Evolutionary conservation across 2,888 invertebrate species (phyloP), one percentile per base, ranked within the genome.

Genomic region (Dicyrtoma fusca): DNA sequence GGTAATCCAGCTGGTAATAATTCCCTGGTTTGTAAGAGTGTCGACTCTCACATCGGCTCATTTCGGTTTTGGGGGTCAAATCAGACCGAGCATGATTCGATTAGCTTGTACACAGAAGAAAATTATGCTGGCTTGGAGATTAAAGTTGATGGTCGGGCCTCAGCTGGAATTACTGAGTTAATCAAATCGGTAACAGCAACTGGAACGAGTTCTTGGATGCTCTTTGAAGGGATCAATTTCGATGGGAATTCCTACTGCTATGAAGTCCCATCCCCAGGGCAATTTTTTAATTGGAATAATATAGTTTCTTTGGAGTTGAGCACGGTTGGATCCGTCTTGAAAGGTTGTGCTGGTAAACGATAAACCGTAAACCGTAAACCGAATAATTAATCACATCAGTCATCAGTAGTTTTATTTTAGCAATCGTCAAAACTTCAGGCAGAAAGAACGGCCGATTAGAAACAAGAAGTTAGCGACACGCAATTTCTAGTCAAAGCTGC

Each of bases 171-270:
- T 49, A 49, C 49, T n/a, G 17, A 49, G 4, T n/a, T n/a, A n/a
- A 49, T 49, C 13, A 49, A 14, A 49, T 14, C 49, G 5, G 11
- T 49, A 3, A 17, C 49, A 4, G 49, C 17, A 17, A 49, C 49
- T n/a, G 49, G 49, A 11, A 17, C 14, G 3, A n/a, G n/a, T 14
- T 14, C 14, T 4, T 49, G 49, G 49, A 49, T 17, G 17, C 8
- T 34, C 4, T 49, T 49, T 17, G n/a, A 49, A 49, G 49, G 49
- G 4, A 14, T 14, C 4, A 49, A 49, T 49, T 49, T n/a, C 49
- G 49, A 49, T 49, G 49, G 49, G 49, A 49, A 49, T 49, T 49
- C 49, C 49, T 49, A 49, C 11, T 49, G 49, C 49, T 49, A 49
- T 17, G n/a, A 14, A n/a, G 49, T 17, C 4, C 49, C 49, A 49